These are phyloP conservation scores for Lycophotia porphyrea DNA, from an alignment of 2,888 invertebrate genomes.

Conservation along the genomic window DNA sequence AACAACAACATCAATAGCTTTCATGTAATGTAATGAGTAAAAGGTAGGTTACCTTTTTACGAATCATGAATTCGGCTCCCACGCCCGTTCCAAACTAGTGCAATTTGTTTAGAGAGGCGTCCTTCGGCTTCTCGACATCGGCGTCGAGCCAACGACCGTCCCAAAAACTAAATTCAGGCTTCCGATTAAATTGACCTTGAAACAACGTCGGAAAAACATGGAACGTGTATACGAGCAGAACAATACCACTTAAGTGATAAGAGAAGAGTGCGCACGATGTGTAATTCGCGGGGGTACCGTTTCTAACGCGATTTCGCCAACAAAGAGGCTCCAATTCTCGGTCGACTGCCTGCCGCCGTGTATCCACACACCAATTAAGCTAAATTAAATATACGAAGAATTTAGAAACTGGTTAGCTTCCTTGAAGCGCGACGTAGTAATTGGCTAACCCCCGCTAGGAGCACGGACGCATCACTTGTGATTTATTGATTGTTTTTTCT, in stretches of 20 bases:
- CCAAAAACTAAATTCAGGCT: constrained; percentile 45
- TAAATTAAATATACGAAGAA: constrained; percentile 90
- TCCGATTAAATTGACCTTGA: constrained; percentile 56
- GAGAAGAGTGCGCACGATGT: constrained; percentile 70
- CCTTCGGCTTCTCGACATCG: constrained; percentile 31
- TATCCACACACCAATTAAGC: constrained; percentile 89
- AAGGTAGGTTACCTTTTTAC: constrained; percentile 59
- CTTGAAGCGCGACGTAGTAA: constrained; percentile 89
- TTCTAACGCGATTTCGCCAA: constrained; percentile 85
- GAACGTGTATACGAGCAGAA: constrained; percentile 58
- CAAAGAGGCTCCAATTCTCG: constrained; percentile 87
- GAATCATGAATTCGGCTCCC: constrained; percentile 61
- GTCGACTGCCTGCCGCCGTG: constrained; percentile 85
- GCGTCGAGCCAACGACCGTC: constrained; percentile 44
- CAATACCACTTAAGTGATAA: constrained; percentile 72
- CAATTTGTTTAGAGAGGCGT: constrained; percentile 60
- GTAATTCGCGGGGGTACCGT: constrained; percentile 82
- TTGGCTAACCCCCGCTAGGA: constrained; percentile 87
- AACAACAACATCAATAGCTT: constrained; percentile 26
- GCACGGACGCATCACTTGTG: constrained; percentile 85
- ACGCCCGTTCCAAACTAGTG: constrained; percentile 54
- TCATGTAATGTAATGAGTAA: constrained; percentile 51
- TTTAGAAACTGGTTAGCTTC: constrained; percentile 90
- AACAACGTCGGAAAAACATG: constrained; percentile 41
- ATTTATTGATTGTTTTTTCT: constrained; percentile 85